Base-by-base conservation (phyloP, 2,888 invertebrate genomes). In the Aphidius colemani region DNA sequence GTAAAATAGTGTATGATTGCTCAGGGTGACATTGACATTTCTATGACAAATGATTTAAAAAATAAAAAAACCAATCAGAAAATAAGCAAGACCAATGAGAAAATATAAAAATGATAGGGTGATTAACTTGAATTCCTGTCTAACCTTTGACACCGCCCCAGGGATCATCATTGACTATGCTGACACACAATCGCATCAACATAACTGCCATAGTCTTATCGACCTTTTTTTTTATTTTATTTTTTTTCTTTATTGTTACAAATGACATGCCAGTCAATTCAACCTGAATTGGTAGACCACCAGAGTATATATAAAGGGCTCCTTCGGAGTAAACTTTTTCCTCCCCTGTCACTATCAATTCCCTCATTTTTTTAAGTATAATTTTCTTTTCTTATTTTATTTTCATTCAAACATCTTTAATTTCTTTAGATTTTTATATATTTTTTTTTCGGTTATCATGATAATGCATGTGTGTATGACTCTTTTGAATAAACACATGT, bases 191-290 rank as follows among this genome's bases (percentile, higher is more conserved):
- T 18, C 13, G 2, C 13, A 18, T 18, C 13, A 2, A 18, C 40
- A 61, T 30, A 13, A 53, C n/a, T 53, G 55, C 46, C 57, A 56
- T 45, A 30, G 5, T 30, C 30, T 30, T 30, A 18, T 48, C 48
- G 61, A 56, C 61, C 56, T 59, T 72, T 75, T 30, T 30, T 30
- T 30, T 30, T 30, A 5, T 30, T 30, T 30, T 30, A 5, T 5
- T 30, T 30, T 30, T 30, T 30, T 30, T 30, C 30, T 30, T 30
- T 71, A 74, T 74, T 72, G 74, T 74, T 75, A 75, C 75, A 75
- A 75, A 75, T 75, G 74, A 75, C 69, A 69, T 69, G 70, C 70
- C 69, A 68, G 71, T 71, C 71, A 67, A 73, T 72, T 39, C 56
- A 9, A 39, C 30, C 44, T 48, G 53, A 49, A 60, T 41, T 45